These are phyloP conservation scores for Holothuria scabra DNA, from an alignment of 53 echinoderm and acorn worm genomes.

Conservation along the genomic window DNA sequence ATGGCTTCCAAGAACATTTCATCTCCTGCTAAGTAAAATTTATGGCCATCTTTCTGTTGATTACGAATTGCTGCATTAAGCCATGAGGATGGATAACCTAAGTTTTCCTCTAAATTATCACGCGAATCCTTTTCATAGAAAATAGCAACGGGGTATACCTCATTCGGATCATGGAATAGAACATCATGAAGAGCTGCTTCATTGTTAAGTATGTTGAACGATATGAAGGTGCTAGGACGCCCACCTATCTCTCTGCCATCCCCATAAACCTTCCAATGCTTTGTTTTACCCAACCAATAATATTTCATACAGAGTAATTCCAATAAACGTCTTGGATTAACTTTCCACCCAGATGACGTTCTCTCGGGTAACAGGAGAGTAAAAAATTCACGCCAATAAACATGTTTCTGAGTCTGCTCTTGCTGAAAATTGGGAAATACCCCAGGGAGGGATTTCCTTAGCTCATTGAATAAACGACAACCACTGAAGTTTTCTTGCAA, in stretches of 20 bases:
- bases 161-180: too few species aligned
- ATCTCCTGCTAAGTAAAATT: slow-evolving; percentile 26
- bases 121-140: slow-evolving; percentile 78
- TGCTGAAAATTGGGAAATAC: too few species aligned
- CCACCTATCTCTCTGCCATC: slow-evolving; percentile 72
- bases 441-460: too few species aligned
- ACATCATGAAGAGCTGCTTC: too few species aligned
- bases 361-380: slow-evolving; percentile 40
- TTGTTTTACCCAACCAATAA: too few species aligned
- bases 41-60: neutral
- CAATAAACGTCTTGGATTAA: slow-evolving; percentile 57
- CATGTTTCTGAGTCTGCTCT: too few species aligned
- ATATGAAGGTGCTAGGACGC: slow-evolving; percentile 50
- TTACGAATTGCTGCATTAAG: neutral
- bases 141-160: slow-evolving; percentile 57
- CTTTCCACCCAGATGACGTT: slow-evolving; percentile 63
- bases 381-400: too few species aligned
- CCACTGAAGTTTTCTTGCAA: too few species aligned
- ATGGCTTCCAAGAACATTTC: too few species aligned
- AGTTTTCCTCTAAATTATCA: slow-evolving; percentile 52
- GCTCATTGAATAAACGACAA: too few species aligned
- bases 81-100: neutral
- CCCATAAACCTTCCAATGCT: slow-evolving; percentile 37
- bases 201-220: slow-evolving; percentile 51
- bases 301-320: slow-evolving; percentile 51